Percentiles rank a stretch among this genome's conserved stretches.
These are phyloP conservation scores for Pogonophryne albipinna DNA, from an alignment of 2,797 vertebrate genomes.

Conservation along the genomic window DNA sequence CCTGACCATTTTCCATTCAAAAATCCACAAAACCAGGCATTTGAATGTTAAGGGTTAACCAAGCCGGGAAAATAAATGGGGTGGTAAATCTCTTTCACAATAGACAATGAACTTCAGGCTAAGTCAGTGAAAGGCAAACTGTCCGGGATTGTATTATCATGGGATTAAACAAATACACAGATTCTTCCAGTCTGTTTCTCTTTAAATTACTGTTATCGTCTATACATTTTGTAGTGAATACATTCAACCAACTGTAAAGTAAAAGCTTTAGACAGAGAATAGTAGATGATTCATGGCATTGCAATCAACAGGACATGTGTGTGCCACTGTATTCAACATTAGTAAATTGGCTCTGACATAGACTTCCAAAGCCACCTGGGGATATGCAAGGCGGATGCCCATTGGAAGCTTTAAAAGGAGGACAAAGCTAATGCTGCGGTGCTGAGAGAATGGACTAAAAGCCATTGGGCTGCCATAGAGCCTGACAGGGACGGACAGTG, in stretches of 20 bases:
- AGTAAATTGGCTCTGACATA: constrained; percentile 46
- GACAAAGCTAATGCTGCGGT: constrained; percentile 68
- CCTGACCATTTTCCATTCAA: constrained; percentile 54
- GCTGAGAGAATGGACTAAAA: constrained; percentile 47
- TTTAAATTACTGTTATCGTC: constrained; percentile 17
- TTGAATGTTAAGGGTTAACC: constrained; percentile 53
- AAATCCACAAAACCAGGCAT: constrained; percentile 34
- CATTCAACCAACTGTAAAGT: constrained; percentile 10
- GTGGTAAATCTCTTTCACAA: constrained; percentile 35
- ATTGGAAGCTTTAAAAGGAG: constrained; percentile 34
- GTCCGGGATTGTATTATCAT: constrained; percentile 8
- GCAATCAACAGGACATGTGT: constrained; percentile 38
- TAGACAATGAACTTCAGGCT: constrained; percentile 27
- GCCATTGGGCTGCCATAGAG: constrained; percentile 36
- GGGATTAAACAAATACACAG: constrained; percentile 34
- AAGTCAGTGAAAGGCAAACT: constrained; percentile 20
- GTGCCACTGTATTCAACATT: constrained; percentile 29
- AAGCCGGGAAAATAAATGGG: constrained; percentile 7
- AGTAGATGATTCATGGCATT: constrained; percentile 25
- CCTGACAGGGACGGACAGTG: constrained; percentile 58
- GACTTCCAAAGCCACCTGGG: constrained; percentile 54
- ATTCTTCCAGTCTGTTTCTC: constrained; percentile 4
- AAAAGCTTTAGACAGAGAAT: constrained; percentile 22
- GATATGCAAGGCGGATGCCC: constrained; percentile 51
- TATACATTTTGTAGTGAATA: background rate